Base-by-base conservation (phyloP, 2,113 vertebrate species). In the Oostethus manadensis region DNA sequence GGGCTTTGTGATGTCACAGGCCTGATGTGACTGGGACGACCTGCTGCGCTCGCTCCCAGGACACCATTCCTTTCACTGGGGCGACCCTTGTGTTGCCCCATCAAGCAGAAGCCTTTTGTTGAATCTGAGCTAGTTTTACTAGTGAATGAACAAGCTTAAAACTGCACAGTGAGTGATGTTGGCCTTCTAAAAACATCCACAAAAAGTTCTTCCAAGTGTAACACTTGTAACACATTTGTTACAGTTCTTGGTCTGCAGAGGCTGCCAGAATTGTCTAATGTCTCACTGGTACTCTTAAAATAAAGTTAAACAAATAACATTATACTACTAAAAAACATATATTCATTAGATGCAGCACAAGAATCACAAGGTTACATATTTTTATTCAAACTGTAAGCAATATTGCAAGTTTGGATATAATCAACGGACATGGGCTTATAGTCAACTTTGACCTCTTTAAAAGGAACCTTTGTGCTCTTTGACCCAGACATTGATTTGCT, bases 401-500 rank as follows among this genome's bases (percentile, higher is more conserved):
- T 60, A 82, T 21, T 64, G 35, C 55, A 77, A 66, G 84, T 79
- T 82, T 63, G 66, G 64, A 40, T 76, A 26, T 81, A 74, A 81
- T 70, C 66, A 78, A 82, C 81, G 85, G 87, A 86, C 84, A 87
- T 73, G 82, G 81, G 89, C 84, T 57, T 85, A 78, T 82, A 60
- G 78, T 74, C 81, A 90, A 80, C 89, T 78, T 74, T 92, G 90
- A 89, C 88, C 85, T 92, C 76, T 89, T 72, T 74, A 73, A n/a
- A 84, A 77, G 84, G 82, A 90, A 88, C 86, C 90, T 92, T 92
- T 93, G 89, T 93, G 85, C 57, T 73, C 74, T 82, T 82, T 90
- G 89, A 91, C 91, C 87, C 85, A 83, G 79, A 78, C 88, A 91
- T 91, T 92, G 89, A 92, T 92, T 89, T 81, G 76, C 81, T 77